Percentiles rank a stretch among this genome's conserved stretches.
Conservation (phyloP, 1,140 invertebrate species). For the Penaeus indicus region DNA sequence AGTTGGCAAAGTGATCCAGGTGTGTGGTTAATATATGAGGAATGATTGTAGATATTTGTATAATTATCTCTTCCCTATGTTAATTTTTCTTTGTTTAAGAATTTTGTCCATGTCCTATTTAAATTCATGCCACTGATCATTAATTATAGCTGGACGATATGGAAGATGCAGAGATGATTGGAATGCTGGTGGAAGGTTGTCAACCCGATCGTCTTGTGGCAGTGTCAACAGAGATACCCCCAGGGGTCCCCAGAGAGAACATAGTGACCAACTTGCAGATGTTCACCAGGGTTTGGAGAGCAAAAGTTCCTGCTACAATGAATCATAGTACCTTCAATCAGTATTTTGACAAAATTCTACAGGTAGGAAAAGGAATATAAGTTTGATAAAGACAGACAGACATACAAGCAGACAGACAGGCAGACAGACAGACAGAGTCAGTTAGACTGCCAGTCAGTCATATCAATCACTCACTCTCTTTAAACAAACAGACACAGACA, state of each 20-base stretch:
- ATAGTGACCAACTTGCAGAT: constrained; percentile 77
- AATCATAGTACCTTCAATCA: constrained; percentile 68
- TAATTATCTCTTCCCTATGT: no score
- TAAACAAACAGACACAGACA: not conserved
- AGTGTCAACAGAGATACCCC: constrained; percentile 86
- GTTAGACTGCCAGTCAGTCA: no score
- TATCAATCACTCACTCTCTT: no score
- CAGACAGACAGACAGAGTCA: no score
- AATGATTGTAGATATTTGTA: no score
- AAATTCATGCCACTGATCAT: not conserved
- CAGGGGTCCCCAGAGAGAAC: constrained; percentile 76
- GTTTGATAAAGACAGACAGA: not conserved
- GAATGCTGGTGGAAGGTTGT: constrained; percentile 82
- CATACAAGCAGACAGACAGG: not conserved
- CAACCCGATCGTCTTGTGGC: constrained; percentile 86
- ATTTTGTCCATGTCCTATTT: not conserved
- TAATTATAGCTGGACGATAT: constrained; percentile 83
- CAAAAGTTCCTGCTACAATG: constrained; percentile 76
- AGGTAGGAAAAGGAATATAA: constrained; percentile 71
- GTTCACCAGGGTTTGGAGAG: constrained; percentile 87
- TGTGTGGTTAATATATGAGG: no score
- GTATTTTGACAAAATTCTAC: constrained; percentile 78
- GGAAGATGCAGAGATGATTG: constrained; percentile 86
- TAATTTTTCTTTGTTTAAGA: no score
- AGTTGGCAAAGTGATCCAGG: no score